phyloP scores from a whole-genome alignment of 35 echinoderm and acorn worm genomes.

The Lytechinus pictus region DNA sequence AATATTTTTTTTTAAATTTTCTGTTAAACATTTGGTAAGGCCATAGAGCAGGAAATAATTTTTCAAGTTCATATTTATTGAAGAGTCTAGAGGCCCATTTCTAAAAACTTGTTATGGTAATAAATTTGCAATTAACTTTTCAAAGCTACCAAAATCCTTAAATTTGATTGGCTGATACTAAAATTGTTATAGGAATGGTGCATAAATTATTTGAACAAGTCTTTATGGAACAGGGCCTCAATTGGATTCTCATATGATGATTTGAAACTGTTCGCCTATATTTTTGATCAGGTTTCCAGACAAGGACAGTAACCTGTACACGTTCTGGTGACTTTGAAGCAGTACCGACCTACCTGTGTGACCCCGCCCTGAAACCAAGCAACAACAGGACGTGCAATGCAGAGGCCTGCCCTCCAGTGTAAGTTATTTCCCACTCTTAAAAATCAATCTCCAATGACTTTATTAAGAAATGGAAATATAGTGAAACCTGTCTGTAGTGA shows the following conservation, averaged over 20 bases:
- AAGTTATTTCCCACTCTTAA: neutral
- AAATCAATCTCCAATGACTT: too few species aligned
- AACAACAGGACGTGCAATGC: conserved; percentile 74
- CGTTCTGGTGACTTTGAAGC: conserved; percentile 66
- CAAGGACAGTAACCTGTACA: conserved; percentile 66
- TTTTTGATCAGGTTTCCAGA: conserved; percentile 62
- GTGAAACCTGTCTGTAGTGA: too few species aligned
- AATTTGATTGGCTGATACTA: neutral
- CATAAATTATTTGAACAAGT: too few species aligned
- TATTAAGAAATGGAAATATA: too few species aligned
- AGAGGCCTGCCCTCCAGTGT: conserved; percentile 80
- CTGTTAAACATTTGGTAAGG: too few species aligned
- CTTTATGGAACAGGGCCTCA: too few species aligned
- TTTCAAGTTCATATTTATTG: too few species aligned
- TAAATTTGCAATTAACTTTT: too few species aligned
- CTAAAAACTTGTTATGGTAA: too few species aligned
- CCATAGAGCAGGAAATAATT: too few species aligned
- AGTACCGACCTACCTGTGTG: conserved; percentile 76
- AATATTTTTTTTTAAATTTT: too few species aligned
- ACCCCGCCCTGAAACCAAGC: conserved; percentile 44
- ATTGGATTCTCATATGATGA: neutral
- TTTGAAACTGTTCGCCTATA: neutral
- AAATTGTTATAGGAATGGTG: neutral
- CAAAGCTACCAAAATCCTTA: neutral
- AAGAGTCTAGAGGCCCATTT: too few species aligned